These are phyloP conservation scores for Phylloscopus trochilus DNA, from an alignment of 2,113 vertebrate species.

Conservation along the genomic window DNA sequence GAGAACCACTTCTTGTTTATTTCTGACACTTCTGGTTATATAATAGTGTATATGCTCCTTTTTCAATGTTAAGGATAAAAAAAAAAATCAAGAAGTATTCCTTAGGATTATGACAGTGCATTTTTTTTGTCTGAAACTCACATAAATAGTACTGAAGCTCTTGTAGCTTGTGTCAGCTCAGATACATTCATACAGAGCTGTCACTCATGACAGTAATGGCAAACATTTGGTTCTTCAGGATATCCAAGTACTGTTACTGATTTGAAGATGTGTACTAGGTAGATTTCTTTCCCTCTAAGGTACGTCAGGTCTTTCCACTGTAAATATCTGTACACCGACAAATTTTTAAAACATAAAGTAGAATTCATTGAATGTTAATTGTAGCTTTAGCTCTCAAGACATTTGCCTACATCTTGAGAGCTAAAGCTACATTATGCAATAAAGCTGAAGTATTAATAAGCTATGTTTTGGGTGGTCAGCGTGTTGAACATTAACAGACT, in stretches of 20 bases:
- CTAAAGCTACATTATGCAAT: not conserved
- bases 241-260: not conserved
- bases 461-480: not conserved
- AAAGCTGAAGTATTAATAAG: not conserved
- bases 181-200: not conserved
- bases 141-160: not conserved
- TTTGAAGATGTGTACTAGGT: not conserved
- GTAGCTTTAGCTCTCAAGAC: not conserved
- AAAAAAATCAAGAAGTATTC: not conserved
- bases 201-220: not conserved
- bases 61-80: not conserved
- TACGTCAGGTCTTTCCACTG: not conserved
- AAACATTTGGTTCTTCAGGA: not conserved
- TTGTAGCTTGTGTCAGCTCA: not conserved
- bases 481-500: not conserved
- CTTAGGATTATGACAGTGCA: not conserved
- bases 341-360: not conserved
- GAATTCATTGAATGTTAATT: not conserved
- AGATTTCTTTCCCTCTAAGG: not conserved
- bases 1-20: not conserved
- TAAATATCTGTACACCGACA: not conserved
- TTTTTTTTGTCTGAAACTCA: not conserved
- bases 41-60: not conserved
- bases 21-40: not conserved
- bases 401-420: not conserved